These are phyloP conservation scores for Genyomyrus donnyi DNA, from an alignment of 2,113 vertebrate species.

Conservation along the genomic window DNA sequence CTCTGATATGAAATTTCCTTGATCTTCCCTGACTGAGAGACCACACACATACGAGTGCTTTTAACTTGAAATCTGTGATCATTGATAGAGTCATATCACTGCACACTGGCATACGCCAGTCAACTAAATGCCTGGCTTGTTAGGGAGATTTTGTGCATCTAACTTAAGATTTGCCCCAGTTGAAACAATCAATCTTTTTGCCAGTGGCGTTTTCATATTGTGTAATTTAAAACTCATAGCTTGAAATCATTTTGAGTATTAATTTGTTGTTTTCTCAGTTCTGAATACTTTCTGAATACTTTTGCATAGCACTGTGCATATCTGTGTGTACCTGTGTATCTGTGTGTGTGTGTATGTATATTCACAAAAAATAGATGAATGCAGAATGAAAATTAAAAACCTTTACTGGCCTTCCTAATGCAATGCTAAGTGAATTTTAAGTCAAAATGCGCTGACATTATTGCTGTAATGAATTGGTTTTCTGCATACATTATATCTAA, in stretches of 20 bases:
- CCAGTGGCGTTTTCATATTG: not conserved
- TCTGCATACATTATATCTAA: not conserved
- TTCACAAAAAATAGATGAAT: not conserved
- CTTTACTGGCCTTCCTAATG: not conserved
- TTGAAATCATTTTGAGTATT: not conserved
- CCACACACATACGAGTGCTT: not conserved
- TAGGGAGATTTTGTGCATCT: not conserved
- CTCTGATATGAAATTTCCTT: not conserved
- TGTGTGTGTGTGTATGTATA: not conserved
- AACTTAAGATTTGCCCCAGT: not conserved
- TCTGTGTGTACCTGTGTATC: not conserved
- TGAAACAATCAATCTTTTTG: not conserved
- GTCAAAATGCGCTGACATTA: not conserved
- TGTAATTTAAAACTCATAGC: not conserved
- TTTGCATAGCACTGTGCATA: not conserved
- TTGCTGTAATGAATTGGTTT: not conserved
- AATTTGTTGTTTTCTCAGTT: not conserved
- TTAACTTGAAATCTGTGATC: not conserved
- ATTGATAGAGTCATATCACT: not conserved
- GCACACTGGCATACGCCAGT: not conserved
- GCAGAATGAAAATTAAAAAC: not conserved
- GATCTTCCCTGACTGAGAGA: not conserved
- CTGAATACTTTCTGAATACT: not conserved
- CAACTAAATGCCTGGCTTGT: not conserved
- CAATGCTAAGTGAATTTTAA: not conserved